Base-by-base conservation (phyloP, 1,140 invertebrate species). In the Drosophila elegans region DNA sequence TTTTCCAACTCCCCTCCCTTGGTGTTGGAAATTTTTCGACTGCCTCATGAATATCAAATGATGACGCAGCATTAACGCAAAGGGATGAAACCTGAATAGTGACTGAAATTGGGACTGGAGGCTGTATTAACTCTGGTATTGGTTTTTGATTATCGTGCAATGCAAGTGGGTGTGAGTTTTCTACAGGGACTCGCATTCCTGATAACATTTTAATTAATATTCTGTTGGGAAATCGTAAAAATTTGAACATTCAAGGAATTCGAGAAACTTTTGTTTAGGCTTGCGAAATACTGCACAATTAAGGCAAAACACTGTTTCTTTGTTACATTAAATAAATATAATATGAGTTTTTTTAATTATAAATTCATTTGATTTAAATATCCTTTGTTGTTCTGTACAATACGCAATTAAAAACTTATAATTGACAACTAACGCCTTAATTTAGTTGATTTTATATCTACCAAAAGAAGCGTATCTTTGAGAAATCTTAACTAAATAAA, bases 201-300 rank as follows among this genome's bases (percentile, higher is more conserved):
- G 60, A 59, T 85, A 74, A 78, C 81, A 78, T 80, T 84, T 84
- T 84, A 85, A 85, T 85, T 85, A 85, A 80, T 67, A 84, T 84
- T 84, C 77, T 77, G 41, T 39, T 42, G 49, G 41, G 16, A 63
- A n/a, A 55, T 61, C 42, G 45, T 54, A 38, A 53, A 69, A 53
- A 45, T 21, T 16, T 52, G n/a, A n/a, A 34, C 27, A 51, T 42
- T 36, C 42, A 4, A n/a, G 3, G 25, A 32, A 2, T 25, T 64
- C 2, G 3, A 10, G 21, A 29, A 12, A 4, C 12, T 12, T 27
- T 46, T 27, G 1, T 16, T 7, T 10, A 11, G 21, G 44, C 11
- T 25, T 25, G 25, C 3, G 2, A 7, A 25, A 9, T 7, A 36
- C 16, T 11, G 1, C 2, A 12, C n/a, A 27, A 4, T n/a, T 41